Evolutionary conservation across 1,140 invertebrate genomes (phyloP).

Genomic region (Watersipora subatra): DNA sequence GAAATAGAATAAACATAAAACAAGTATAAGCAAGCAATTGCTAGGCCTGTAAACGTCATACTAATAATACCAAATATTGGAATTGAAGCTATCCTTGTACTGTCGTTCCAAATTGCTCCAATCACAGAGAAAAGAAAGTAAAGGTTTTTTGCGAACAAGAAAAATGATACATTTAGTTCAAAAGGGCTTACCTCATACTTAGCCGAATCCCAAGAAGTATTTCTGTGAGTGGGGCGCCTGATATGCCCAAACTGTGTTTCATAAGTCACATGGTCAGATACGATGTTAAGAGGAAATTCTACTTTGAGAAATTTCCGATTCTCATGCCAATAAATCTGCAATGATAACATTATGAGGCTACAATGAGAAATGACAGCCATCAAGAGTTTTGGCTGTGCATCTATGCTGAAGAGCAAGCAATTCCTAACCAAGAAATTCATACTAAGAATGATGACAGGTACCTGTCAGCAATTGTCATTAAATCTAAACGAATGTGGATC

Average conservation of each 20-base stretch:
- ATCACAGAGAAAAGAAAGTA: too few relatives aligned
- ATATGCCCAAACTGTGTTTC: constrained; percentile 46
- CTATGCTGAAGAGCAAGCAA: neutral
- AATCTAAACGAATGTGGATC: too few relatives aligned
- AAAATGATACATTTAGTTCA: too few relatives aligned
- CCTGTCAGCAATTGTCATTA: too few relatives aligned
- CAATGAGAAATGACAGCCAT: neutral
- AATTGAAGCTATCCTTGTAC: too few relatives aligned
- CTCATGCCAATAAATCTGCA: constrained; percentile 43
- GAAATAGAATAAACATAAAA: too few relatives aligned
- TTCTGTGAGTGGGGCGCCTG: constrained; percentile 43
- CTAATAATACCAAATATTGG: too few relatives aligned
- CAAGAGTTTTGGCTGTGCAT: neutral
- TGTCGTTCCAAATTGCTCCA: too few relatives aligned
- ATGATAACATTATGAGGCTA: neutral
- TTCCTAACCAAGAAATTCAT: neutral
- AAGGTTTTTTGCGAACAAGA: too few relatives aligned
- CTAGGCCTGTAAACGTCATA: too few relatives aligned
- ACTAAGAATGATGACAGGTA: too few relatives aligned
- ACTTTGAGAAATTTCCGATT: constrained; percentile 46
- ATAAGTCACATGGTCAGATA: constrained; percentile 37
- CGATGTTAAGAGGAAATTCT: constrained; percentile 42
- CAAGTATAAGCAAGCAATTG: too few relatives aligned
- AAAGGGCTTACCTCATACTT: constrained; percentile 48
- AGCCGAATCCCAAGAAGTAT: constrained; percentile 48